Conservation (phyloP, 2,113 vertebrate species). For the Onychostruthus taczanowskii region DNA sequence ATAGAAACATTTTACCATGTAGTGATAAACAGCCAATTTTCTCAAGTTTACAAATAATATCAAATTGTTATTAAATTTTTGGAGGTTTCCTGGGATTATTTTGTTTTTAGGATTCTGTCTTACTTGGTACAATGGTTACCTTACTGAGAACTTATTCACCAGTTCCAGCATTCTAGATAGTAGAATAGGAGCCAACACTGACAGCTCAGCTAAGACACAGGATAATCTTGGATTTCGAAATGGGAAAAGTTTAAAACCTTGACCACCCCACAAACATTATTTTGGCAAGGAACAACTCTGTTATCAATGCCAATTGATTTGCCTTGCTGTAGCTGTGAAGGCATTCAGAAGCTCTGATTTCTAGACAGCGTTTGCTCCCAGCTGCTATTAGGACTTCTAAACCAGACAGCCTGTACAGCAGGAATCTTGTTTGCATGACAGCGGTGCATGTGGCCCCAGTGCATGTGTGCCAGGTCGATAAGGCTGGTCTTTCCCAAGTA, state of each 20-base stretch:
- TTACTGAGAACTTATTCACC: neutral
- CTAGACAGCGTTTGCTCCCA: neutral
- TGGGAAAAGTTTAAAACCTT: neutral
- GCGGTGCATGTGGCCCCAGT: neutral
- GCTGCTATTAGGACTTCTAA: neutral
- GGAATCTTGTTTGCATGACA: neutral
- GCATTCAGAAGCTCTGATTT: neutral
- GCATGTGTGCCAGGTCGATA: accelerated
- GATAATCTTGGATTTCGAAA: neutral
- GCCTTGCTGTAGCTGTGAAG: neutral
- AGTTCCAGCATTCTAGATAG: neutral
- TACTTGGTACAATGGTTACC: neutral
- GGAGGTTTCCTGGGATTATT: neutral
- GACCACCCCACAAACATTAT: neutral
- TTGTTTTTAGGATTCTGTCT: neutral
- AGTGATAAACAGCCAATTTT: neutral
- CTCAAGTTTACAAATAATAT: neutral
- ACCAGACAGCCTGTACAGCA: neutral
- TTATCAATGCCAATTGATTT: neutral
- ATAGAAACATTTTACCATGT: neutral
- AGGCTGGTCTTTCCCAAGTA: neutral
- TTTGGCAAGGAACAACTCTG: neutral
- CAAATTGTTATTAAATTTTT: neutral
- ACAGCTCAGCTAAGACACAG: neutral
- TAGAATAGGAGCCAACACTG: neutral